phyloP scores from a whole-genome alignment of 1,140 invertebrate species.

The Chlorops oryzae region DNA sequence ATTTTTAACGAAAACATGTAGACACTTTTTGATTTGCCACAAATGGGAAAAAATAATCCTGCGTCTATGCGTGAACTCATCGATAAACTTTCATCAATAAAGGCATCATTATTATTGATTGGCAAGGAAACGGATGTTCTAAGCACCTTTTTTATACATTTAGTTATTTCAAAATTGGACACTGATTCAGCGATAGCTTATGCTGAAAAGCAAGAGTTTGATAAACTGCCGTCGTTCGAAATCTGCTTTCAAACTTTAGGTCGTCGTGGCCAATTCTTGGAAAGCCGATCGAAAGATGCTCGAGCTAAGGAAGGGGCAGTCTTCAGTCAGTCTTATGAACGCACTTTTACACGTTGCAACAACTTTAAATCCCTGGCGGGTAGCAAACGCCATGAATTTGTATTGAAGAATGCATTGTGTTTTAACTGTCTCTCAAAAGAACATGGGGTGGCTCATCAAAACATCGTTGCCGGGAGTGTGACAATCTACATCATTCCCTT shows the following conservation, averaged over 20 bases:
- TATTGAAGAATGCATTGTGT: not conserved
- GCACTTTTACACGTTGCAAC: no score
- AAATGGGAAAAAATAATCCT: not conserved
- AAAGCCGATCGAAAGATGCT: not conserved
- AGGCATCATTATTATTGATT: not conserved
- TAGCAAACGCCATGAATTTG: no score
- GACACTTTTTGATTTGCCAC: not conserved
- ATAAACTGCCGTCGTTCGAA: conserved; percentile 5
- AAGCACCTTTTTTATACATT: conserved; percentile 5
- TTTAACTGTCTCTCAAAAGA: not conserved
- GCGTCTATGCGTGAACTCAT: not conserved
- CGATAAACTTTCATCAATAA: not conserved
- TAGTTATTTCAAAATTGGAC: conserved; percentile 10
- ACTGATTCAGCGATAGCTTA: conserved; percentile 5
- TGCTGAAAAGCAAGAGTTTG: conserved; percentile 6
- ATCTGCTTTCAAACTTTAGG: not conserved
- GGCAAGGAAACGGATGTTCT: conserved; percentile 4
- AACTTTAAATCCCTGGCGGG: no score
- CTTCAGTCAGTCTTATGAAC: no score
- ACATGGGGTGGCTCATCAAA: not conserved
- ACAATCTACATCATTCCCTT: not conserved
- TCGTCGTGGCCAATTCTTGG: conserved; percentile 2
- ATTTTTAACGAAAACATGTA: conserved; percentile 3
- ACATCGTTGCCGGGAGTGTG: no score
- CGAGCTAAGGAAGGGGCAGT: not conserved